phyloP scores from a whole-genome alignment of 2,888 invertebrate species.

The Drosophila pseudotakahashii region DNA sequence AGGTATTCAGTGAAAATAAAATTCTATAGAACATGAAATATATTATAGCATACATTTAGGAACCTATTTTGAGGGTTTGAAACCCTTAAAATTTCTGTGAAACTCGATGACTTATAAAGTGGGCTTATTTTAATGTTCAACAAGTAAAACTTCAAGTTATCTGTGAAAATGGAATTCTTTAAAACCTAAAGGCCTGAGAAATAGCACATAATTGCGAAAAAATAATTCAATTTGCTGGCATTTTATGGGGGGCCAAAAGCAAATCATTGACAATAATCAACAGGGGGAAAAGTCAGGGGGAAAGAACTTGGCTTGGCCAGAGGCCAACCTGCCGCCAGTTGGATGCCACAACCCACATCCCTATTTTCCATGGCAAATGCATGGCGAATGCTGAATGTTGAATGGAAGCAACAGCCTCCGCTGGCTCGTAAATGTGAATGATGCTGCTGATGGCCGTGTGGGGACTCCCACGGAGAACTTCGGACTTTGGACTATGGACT shows the following conservation, averaged over 20 bases:
- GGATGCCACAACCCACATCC: neutral
- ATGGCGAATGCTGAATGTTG: slow-evolving; percentile 3
- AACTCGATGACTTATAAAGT: too few species aligned
- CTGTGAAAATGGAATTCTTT: neutral
- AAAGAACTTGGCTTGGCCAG: slow-evolving; percentile 30
- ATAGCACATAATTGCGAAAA: slow-evolving; percentile 47
- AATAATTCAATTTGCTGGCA: slow-evolving; percentile 76
- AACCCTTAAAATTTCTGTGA: too few species aligned
- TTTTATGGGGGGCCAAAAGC: slow-evolving; percentile 73
- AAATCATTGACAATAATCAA: slow-evolving; percentile 78
- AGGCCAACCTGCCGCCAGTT: slow-evolving; percentile 11
- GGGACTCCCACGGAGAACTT: slow-evolving; percentile 46
- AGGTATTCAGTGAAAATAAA: too few species aligned
- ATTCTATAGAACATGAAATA: too few species aligned
- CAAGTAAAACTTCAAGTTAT: neutral
- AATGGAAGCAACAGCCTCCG: slow-evolving; percentile 62
- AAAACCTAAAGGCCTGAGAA: too few species aligned
- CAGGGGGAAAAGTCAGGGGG: slow-evolving; percentile 25
- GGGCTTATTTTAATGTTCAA: too few species aligned
- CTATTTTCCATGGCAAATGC: slow-evolving; percentile 1
- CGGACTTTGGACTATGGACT: slow-evolving; percentile 9
- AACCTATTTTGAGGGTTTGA: too few species aligned
- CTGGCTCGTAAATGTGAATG: slow-evolving; percentile 75
- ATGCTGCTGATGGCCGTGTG: slow-evolving; percentile 67
- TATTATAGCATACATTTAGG: too few species aligned